Conservation (phyloP, 2,797 vertebrate species). For the Microchirus variegatus region DNA sequence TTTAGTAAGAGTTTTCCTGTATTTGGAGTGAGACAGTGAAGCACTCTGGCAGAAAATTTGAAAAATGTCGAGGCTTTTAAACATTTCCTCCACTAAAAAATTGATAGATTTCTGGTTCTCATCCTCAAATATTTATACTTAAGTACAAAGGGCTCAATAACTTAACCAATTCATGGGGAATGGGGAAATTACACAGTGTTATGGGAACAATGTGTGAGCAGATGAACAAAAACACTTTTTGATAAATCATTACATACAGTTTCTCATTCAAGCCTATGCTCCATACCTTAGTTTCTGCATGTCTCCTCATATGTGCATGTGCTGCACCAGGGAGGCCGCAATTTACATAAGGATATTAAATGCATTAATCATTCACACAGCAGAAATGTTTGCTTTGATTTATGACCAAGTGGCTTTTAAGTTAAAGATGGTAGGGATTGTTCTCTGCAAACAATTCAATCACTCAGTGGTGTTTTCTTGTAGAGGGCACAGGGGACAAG, state of each 20-base stretch:
- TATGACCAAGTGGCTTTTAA: conserved; percentile 59
- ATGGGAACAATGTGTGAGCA: conserved; percentile 32
- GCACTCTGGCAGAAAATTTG: neutral
- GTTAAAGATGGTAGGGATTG: conserved; percentile 59
- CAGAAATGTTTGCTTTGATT: conserved; percentile 65
- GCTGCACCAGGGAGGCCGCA: conserved; percentile 2
- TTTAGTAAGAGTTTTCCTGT: no score
- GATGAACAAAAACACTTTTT: conserved; percentile 28
- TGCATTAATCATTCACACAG: conserved; percentile 56
- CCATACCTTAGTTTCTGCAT: conserved; percentile 1
- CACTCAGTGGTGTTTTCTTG: conserved; percentile 45
- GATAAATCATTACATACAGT: conserved; percentile 19
- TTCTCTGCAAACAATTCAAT: conserved; percentile 70
- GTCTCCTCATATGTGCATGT: conserved; percentile 13
- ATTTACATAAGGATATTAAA: conserved; percentile 60
- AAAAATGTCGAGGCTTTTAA: no score
- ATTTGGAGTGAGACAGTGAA: neutral
- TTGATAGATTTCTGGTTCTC: no score
- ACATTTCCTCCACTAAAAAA: conserved; percentile 22
- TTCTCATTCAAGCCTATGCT: conserved; percentile 18
- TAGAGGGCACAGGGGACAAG: conserved; percentile 55
- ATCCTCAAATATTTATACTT: no score
- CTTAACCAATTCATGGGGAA: conserved; percentile 33
- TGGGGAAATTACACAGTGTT: conserved; percentile 38
- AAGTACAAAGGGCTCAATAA: neutral